Base-by-base conservation (phyloP, 35 echinoderm and acorn worm genomes). In the Hemicentrotus pulcherrimus region DNA sequence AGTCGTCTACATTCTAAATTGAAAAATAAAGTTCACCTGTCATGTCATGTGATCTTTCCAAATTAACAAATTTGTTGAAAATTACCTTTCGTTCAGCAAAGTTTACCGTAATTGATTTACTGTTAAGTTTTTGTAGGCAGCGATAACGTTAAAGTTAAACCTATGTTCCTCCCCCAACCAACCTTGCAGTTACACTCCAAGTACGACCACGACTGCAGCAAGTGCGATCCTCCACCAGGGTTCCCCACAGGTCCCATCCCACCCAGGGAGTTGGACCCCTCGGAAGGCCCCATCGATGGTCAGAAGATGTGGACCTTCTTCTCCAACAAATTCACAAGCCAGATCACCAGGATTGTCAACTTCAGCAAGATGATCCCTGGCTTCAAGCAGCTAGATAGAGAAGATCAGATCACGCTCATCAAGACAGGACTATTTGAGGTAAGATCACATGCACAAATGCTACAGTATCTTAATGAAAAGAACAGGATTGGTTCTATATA, bases 281-380 rank as follows among this genome's bases (percentile, higher is more conserved):
- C 92, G 24, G 92, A 96, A 8, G 91, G 94, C 31, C 95, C 95
- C 65, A 94, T 99, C 30, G 95, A 96, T 61, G 94, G 97, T 47
- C 88, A 95, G 71, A 97, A 96, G 92, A 99, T 99, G 98, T 97
- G 97, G 96, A 96, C 94, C 32, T 99, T 99, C 91, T 99, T 99
- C 95, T 97, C 98, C 93, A 97, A 94, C 95, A 99, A 99, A 94
- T 99, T 99, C 94, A 99, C 98, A n/a, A 97, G 98, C 88, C 98
- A 97, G 47, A 99, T 99, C 94, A 99, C 98, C 16, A 94, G 98
- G 12, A 99, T 99, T 48, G 98, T 99, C 70, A 97, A 95, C 94
- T 99, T 99, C 95, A 94, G 96, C n/a, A 99, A 97, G 91, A 95
- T 97, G 95, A 99, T 99, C 85, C 98, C 98, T 2, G 97, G 97